Conservation (phyloP, 2,888 invertebrate species). For the Rotaria macrura region DNA sequence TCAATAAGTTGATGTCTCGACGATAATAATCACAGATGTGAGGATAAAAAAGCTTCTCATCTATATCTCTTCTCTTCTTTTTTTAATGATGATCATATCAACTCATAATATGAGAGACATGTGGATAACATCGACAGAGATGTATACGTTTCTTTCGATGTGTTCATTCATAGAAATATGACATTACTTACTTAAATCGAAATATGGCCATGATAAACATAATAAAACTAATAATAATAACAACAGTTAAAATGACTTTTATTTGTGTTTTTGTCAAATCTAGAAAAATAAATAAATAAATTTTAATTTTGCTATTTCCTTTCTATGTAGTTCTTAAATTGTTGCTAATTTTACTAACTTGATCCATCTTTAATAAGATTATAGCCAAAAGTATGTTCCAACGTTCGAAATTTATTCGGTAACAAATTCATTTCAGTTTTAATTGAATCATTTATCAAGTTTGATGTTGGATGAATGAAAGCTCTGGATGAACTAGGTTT, state of each 20-base stretch:
- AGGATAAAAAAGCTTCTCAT: too few species aligned
- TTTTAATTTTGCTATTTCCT: not conserved
- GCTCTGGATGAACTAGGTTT: not conserved
- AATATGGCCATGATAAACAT: not conserved
- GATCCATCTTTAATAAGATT: not conserved
- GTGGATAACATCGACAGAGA: not conserved
- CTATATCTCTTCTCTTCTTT: not conserved
- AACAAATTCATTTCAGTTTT: not conserved
- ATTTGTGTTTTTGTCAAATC: not conserved
- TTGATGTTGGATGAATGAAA: not conserved
- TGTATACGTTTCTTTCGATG: too few species aligned
- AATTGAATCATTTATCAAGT: not conserved
- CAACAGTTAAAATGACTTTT: not conserved
- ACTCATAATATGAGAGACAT: not conserved
- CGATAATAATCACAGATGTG: not conserved
- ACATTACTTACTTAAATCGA: slow-evolving; percentile 1
- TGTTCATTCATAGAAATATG: not conserved
- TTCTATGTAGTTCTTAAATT: too few species aligned
- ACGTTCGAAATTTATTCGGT: not conserved
- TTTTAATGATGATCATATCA: not conserved
- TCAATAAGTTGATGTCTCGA: not conserved
- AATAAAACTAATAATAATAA: not conserved
- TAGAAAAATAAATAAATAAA: not conserved
- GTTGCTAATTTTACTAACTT: not conserved
- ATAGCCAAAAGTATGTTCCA: not conserved